Evolutionary conservation across 2,797 vertebrate genomes (phyloP), one percentile per base, ranked within the genome.

Genomic region (Melopsittacus undulatus): DNA sequence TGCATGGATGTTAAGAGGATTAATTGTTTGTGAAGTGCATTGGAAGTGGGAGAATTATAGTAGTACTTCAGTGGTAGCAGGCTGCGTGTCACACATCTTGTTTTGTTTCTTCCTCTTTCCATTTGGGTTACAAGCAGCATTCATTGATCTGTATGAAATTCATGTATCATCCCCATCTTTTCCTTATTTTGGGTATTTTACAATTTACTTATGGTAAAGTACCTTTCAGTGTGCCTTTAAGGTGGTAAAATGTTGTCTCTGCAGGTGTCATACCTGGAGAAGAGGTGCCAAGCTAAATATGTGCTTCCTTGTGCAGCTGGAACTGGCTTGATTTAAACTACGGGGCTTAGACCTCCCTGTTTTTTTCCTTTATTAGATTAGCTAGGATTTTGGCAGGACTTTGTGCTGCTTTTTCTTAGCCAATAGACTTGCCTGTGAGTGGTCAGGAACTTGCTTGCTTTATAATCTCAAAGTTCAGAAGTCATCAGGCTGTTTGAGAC

Each of bases 321-420:
- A 93, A 40, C 52, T 77, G 38, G 11, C 32, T 82, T 23, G 32
- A 0, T n/a, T 79, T 83, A 57, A 80, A 87, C 59, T 11, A 1
- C 0, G 1, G 42, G 40, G 70, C 76, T 93, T 63, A 84, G 94
- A 91, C 90, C 83, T 95, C 89, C 77, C 57, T 74, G 83, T 8
- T 86, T 92, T 93, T 89, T 86, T 61, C 61, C 73, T 87, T 90
- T 84, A 85, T 96, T 87, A 95, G 95, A 96, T 96, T 95, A 97
- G 68, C 86, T 69, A 10, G 95, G 80, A 77, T 97, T 97, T 97
- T 97, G 97, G 96, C 95, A 97, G 96, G 95, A 96, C 95, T 97
- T 97, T 92, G 76, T 95, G 89, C 96, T 95, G 18, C 86, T 95
- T 96, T 97, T 96, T 89, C 78, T 92, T 95, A 96, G 94, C 95